Evolutionary conservation across 2,113 vertebrate genomes (phyloP), one percentile per base, ranked within the genome.

Genomic region (Cololabis saira): DNA sequence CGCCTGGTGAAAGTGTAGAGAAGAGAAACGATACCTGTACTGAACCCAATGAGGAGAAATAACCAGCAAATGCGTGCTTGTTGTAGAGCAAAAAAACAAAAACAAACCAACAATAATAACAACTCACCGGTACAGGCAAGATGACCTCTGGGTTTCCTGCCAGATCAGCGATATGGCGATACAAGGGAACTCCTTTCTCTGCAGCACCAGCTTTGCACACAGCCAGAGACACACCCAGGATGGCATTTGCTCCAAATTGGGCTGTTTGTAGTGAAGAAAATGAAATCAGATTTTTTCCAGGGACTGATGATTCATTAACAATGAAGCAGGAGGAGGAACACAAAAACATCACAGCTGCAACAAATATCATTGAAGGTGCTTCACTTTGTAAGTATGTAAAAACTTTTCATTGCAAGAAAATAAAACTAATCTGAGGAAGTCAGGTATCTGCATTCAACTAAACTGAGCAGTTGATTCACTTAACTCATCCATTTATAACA

Each of bases 161-260:
- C 0, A 99, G 89, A 82, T 98, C 96, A 1, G 97, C 97, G 2
- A 99, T 98, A 78, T 99, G 97, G 0, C 95, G 95, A 89, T 97
- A 99, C 18, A 99, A 81, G 10, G 97, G 96, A 17, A 99, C 94
- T 0, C 93, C 96, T 90, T 98, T 99, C 87, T 99, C 96, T 19
- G 95, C 96, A n/a, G 97, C 97, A 18, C 97, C 97, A 15, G 97
- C 97, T 80, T 99, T 98, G 91, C 97, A 99, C 18, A 98, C 95
- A 8, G 97, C 97, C 78, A 99, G 89, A 22, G 97, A 99, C 7
- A 99, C 95, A 0, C 97, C 97, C 83, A 99, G 85, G 82, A 99
- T 97, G 71, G 97, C 97, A 33, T 98, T 99, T 0, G 97, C 97
- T 76, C 97, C 97, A 65, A 97, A 96, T 72, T 97, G 96, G 50